Base-by-base conservation (phyloP, 2,113 vertebrate species). In the Cardinalis cardinalis region DNA sequence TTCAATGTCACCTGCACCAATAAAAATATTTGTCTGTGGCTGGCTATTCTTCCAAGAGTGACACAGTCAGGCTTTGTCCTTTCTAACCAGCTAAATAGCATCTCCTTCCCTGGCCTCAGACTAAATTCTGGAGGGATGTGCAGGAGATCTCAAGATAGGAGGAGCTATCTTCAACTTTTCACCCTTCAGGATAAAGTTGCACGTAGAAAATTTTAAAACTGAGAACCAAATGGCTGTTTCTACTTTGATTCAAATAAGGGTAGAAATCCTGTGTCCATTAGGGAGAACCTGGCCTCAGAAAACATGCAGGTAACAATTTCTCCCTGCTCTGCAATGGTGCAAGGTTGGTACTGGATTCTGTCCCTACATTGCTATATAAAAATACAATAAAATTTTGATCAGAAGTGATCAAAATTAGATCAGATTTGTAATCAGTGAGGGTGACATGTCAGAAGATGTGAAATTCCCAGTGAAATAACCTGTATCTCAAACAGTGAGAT, bases 331-430 rank as follows among this genome's bases (percentile, higher is more conserved):
- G 31, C 56, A 17, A 3, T 1, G 36, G 59, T 15, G 12, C 64
- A 43, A 73, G 43, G 24, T 32, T 59, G 56, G 7, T 7, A 12
- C 6, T 59, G 65, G 29, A 32, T 63, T 66, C 65, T 73, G 25
- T 40, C 24, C 31, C 2, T 61, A 43, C 29, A 7, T 55, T 0
- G 0, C 68, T 53, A 0, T 14, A 36, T 28, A 40, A 68, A 86
- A 80, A 32, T 12, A 71, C 18, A n/a, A n/a, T n/a, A n/a, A n/a
- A n/a, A n/a, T n/a, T n/a, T 18, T 41, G 69, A 16, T 52, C 64
- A 63, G 34, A 63, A 80, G 29, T 48, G 4, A 29, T 46, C n/a
- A 17, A 19, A 93, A 64, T 52, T 14, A 31, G 29, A 51, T n/a
- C 38, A 66, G 25, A 25, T 61, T 69, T 55, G 41, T 59, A 4